Evolutionary conservation across 1,140 invertebrate species (phyloP).

Genomic region (Temnothorax nylanderi): DNA sequence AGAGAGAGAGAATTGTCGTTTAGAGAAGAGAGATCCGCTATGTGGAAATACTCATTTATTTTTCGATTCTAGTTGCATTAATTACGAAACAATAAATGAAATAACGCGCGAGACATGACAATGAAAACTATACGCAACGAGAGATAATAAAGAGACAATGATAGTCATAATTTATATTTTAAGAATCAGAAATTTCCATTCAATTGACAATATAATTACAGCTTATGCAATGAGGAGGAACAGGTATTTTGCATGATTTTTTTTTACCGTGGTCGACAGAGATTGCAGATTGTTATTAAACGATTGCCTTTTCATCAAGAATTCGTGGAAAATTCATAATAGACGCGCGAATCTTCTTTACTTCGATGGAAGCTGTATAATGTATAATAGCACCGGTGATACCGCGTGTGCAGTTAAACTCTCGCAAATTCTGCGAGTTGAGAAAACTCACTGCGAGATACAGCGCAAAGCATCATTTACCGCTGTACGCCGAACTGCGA

Average conservation of each 20-base stretch:
- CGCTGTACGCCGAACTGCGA: constrained; percentile 18
- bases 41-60: background rate
- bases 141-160: background rate
- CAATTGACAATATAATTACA: constrained; percentile 29
- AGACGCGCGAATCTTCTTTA: background rate
- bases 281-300: constrained; percentile 20
- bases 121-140: background rate
- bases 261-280: background rate
- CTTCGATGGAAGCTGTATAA: constrained; percentile 23
- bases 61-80: background rate
- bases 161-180: constrained; percentile 29
- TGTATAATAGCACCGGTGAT: constrained; percentile 11
- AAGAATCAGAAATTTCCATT: constrained; percentile 50
- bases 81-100: background rate
- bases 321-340: constrained; percentile 28
- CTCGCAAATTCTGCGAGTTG: constrained; percentile 2
- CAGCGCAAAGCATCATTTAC: constrained; percentile 36
- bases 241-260: constrained; percentile 19
- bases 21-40: background rate
- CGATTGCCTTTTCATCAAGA: constrained; percentile 3
- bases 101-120: background rate
- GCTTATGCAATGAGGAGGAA: constrained; percentile 32
- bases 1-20: background rate
- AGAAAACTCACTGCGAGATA: background rate
- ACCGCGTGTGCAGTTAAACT: too few relatives aligned